A percentile compares a stretch with the other conserved stretches of the same genome.
These are phyloP conservation scores for Drosophila rhopaloa DNA, from an alignment of 1,140 invertebrate genomes.

Conservation along the genomic window DNA sequence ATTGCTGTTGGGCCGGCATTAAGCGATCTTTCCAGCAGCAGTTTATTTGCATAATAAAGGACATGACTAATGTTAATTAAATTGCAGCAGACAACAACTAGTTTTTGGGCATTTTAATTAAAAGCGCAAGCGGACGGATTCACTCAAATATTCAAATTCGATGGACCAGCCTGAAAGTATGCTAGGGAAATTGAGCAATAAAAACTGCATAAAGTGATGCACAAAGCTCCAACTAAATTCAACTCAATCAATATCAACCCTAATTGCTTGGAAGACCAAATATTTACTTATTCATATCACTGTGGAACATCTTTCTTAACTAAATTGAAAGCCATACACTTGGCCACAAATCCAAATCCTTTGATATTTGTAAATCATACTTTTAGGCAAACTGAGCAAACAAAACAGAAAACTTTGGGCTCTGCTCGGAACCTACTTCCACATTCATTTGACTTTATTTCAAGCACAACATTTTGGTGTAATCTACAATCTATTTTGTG, in stretches of 20 bases:
- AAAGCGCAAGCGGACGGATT: conserved; percentile 30
- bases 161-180: conserved; percentile 17
- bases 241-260: conserved; percentile 18
- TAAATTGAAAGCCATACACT: conserved; percentile 10
- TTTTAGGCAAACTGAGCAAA: conserved; percentile 13
- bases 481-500: conserved; percentile 52
- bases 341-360: conserved; percentile 21
- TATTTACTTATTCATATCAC: conserved; percentile 33
- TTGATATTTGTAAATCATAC: conserved; percentile 30
- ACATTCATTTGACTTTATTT: conserved; percentile 36
- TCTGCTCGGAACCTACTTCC: neutral
- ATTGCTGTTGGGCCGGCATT: conserved; percentile 44
- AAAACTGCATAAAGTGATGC: neutral
- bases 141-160: conserved; percentile 28
- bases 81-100: conserved; percentile 59
- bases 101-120: conserved; percentile 63
- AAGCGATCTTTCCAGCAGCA: conserved; percentile 38
- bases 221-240: neutral
- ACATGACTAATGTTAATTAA: conserved; percentile 76
- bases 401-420: conserved; percentile 1
- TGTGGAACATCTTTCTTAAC: conserved; percentile 17
- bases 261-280: conserved; percentile 20
- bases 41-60: conserved; percentile 78
- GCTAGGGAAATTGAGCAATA: neutral
- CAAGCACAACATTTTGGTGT: conserved; percentile 43